Evolutionary conservation across 2,113 vertebrate species (phyloP).

Genomic region (Planiliza haematocheilus): DNA sequence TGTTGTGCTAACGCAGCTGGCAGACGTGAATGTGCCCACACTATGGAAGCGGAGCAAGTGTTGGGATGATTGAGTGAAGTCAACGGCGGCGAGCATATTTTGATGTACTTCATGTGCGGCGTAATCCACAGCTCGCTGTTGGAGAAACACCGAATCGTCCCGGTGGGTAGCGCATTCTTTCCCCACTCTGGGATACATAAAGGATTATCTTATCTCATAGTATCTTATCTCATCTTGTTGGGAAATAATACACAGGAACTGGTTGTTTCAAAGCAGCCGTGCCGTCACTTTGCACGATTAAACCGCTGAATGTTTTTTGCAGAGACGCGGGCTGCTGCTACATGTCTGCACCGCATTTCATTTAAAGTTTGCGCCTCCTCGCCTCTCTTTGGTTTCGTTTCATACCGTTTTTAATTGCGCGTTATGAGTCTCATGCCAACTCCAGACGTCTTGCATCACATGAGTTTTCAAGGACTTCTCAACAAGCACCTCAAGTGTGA

Average conservation of each 20-base stretch:
- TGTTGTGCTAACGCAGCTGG: slow-evolving; percentile 39
- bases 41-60: background rate
- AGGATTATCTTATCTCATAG: too few species aligned
- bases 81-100: background rate
- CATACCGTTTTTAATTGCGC: background rate
- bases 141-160: too few species aligned
- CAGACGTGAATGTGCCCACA: slow-evolving; percentile 6
- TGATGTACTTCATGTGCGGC: too few species aligned
- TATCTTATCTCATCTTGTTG: too few species aligned
- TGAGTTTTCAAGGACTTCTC: background rate
- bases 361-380: background rate
- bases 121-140: too few species aligned
- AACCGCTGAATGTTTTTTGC: background rate
- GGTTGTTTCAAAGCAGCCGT: background rate
- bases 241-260: slow-evolving; percentile 3
- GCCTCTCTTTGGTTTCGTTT: slow-evolving; percentile 5
- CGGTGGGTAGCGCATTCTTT: too few species aligned
- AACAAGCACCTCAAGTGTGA: slow-evolving; percentile 49
- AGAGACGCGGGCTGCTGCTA: background rate
- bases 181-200: too few species aligned
- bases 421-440: slow-evolving; percentile 7
- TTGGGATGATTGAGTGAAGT: slow-evolving; percentile 16
- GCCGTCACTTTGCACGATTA: slow-evolving; percentile 17
- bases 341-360: background rate
- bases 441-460: slow-evolving; percentile 35